These are phyloP conservation scores for Idaea straminata DNA, from an alignment of 2,888 invertebrate genomes.

Conservation along the genomic window DNA sequence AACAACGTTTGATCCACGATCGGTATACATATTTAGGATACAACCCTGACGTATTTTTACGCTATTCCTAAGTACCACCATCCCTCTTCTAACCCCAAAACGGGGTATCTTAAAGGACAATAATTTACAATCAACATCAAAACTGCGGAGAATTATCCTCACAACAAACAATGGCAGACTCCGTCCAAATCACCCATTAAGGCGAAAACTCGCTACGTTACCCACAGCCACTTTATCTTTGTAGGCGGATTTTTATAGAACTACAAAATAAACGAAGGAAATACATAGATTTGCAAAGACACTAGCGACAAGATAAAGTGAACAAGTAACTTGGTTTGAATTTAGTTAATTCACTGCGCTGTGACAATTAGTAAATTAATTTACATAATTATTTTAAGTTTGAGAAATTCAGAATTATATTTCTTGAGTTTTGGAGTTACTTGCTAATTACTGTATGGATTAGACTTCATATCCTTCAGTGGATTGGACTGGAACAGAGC, in stretches of 20 bases:
- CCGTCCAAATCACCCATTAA: background rate
- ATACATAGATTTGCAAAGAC: background rate
- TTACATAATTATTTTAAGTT: slow-evolving; percentile 27
- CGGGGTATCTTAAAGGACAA: background rate
- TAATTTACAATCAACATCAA: background rate
- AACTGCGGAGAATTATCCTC: background rate
- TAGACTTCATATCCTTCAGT: background rate
- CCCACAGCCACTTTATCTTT: background rate
- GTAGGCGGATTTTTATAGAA: background rate
- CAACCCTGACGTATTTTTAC: background rate
- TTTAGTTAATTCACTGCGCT: slow-evolving; percentile 24
- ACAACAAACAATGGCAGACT: background rate
- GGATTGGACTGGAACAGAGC: too few species aligned
- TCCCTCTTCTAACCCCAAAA: background rate
- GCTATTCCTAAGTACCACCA: background rate
- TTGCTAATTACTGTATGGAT: background rate
- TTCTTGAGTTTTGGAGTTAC: background rate
- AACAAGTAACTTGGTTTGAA: slow-evolving; percentile 4
- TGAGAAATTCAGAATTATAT: background rate
- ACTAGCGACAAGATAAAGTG: background rate
- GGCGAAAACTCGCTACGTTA: background rate
- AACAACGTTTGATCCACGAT: background rate
- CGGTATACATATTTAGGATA: background rate
- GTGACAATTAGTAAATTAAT: slow-evolving; percentile 32
- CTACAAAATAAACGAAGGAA: background rate